Base-by-base conservation (phyloP, 2,797 vertebrate genomes). In the Cossypha polioptera region DNA sequence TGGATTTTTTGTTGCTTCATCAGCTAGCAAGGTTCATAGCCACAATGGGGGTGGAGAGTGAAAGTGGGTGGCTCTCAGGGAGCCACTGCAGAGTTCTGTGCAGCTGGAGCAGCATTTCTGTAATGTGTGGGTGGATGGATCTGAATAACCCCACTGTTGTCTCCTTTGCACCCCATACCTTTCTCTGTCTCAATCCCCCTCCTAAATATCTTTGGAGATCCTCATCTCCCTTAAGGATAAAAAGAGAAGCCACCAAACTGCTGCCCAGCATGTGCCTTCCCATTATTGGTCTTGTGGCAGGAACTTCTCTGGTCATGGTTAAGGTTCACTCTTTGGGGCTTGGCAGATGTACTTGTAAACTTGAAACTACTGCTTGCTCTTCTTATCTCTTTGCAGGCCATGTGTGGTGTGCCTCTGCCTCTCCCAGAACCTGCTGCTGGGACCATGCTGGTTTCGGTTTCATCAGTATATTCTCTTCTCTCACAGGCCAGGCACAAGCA, bases 391-490 rank as follows among this genome's bases (percentile, higher is more conserved):
- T 77, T 62, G 78, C 47, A 42, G 71, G 26, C 54, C 0, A 55
- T 55, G 36, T 0, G 0, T 66, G 55, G 28, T 51, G 16, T 29
- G 71, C 36, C 57, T 87, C 71, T 88, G 86, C 59, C 51, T 69
- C 48, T 9, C 59, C 80, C 78, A 74, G 74, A 84, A 54, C 57
- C 61, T 65, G 42, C 51, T 0, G 2, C 77, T 51, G 73, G 45
- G 61, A 86, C 63, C 13, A 31, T 2, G 54, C 55, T 79, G 81
- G 74, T 95, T 96, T 97, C 80, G 4, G 74, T 96, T 95, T 95
- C 86, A 18, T 28, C 24, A n/a, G 59, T 35, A 1, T 7, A 1
- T 45, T 66, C 51, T 78, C 63, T 66, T 86, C 4, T 71, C 76
- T 86, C 7, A 0, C 47, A 71, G 74, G 68, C 55, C 80, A 50